These are phyloP conservation scores for Diaphora mendica DNA, from an alignment of 2,888 invertebrate genomes.

Conservation along the genomic window DNA sequence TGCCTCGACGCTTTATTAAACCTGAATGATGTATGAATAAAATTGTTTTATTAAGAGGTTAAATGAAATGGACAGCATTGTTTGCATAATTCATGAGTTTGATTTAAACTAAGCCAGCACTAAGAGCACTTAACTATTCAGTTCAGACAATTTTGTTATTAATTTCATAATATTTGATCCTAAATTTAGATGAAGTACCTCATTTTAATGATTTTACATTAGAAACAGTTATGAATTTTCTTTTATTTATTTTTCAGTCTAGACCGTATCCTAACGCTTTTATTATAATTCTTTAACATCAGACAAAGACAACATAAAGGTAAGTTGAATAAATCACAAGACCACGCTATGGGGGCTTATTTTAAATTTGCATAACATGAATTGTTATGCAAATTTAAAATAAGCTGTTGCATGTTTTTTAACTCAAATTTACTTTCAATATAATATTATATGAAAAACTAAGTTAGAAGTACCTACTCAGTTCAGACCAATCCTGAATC, in stretches of 20 bases:
- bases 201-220: neutral
- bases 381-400: no score
- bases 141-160: neutral
- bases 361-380: neutral
- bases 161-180: neutral
- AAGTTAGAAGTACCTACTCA: neutral
- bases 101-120: neutral
- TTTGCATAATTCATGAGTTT: neutral
- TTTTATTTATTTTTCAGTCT: constrained; percentile 13
- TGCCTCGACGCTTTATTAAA: neutral
- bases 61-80: neutral
- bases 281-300: neutral
- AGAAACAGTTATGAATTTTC: constrained; percentile 11
- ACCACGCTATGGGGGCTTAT: neutral
- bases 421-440: neutral
- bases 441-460: neutral
- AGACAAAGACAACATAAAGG: neutral
- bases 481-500: neutral
- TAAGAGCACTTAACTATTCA: neutral
- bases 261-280: constrained; percentile 14
- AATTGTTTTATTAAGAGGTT: neutral
- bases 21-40: neutral
- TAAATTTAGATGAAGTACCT: constrained; percentile 9
- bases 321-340: constrained; percentile 9
- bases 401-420: neutral